Percentiles rank a stretch among this genome's conserved stretches.
Evolutionary conservation across 2,888 invertebrate genomes (phyloP).

Genomic region (Odontomyia ornata): DNA sequence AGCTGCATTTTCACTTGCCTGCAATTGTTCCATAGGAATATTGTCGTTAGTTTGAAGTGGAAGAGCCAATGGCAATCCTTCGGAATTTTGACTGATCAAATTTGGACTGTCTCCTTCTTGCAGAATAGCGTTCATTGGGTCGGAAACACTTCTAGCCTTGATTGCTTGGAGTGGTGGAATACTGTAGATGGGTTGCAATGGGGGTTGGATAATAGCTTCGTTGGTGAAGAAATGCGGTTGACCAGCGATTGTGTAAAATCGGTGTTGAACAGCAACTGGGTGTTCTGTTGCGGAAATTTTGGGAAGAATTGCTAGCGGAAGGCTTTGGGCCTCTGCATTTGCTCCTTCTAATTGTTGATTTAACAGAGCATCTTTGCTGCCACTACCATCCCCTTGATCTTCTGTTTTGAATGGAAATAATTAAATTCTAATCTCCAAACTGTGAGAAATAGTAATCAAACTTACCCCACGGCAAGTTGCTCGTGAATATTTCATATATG

Average conservation of each 20-base stretch:
- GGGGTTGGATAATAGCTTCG: constrained; percentile 52
- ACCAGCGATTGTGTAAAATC: constrained; percentile 69
- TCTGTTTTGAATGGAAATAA: neutral
- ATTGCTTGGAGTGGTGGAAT: constrained; percentile 52
- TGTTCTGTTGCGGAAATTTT: constrained; percentile 52
- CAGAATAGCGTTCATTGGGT: constrained; percentile 33
- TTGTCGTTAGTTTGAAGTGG: constrained; percentile 16
- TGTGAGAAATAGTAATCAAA: neutral
- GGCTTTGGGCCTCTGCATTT: constrained; percentile 34
- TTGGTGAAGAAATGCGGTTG: constrained; percentile 64
- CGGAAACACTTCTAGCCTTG: constrained; percentile 50
- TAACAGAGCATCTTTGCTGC: neutral
- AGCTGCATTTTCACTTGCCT: neutral
- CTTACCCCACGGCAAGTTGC: constrained; percentile 50
- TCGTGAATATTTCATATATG: constrained; percentile 20
- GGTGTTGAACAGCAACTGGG: constrained; percentile 62
- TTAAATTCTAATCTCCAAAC: neutral
- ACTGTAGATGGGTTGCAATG: constrained; percentile 52
- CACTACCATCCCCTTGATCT: no score
- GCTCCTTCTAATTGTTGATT: constrained; percentile 3
- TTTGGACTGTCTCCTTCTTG: constrained; percentile 10
- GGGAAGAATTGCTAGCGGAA: neutral
- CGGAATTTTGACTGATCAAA: neutral
- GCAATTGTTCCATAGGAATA: constrained; percentile 14
- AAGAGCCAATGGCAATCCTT: constrained; percentile 15